Base-by-base conservation (phyloP, 2,113 vertebrate genomes). In the Siphamia tubifer region DNA sequence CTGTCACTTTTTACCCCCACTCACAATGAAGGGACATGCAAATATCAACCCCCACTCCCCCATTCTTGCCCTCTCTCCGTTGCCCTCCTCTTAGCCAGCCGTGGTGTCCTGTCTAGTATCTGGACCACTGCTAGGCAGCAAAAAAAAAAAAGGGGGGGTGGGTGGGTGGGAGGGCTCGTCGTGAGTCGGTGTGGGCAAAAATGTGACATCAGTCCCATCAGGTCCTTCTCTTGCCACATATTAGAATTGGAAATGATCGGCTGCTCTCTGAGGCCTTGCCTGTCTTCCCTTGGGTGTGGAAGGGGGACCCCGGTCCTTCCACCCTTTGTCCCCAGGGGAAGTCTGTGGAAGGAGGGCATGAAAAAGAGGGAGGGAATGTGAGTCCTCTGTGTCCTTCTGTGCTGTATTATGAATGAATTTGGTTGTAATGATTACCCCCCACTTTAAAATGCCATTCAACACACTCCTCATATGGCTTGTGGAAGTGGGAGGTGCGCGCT, bases 171-270 rank as follows among this genome's bases (percentile, higher is more conserved):
- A 91, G 86, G 77, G 58, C 72, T 75, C 45, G 8, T 72, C 6
- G 52, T 49, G 54, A 74, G 79, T 66, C 43, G 15, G 71, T 56
- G 64, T 7, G 21, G 58, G 82, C 60, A 53, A 32, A 68, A 49
- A 68, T 60, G 84, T 95, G 94, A 95, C 95, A 97, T 95, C 95
- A 94, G 95, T 95, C 95, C 94, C 94, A 94, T 93, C 87, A 86
- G 75, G 78, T 84, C 86, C 86, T 81, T 83, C 86, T 89, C 81
- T 74, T 75, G 90, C 93, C 92, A 90, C 92, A 85, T 90, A 99
- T 99, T 99, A 98, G 96, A 99, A 98, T 98, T 99, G 97, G 96
- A 99, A 97, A 99, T 99, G 95, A 96, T 96, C 69, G 77, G 77
- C 94, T 94, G 94, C 93, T 94, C 93, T 86, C 69, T 85, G 90